Conservation (phyloP, 2,888 invertebrate genomes). For the Rotaria magnacalcarata region DNA sequence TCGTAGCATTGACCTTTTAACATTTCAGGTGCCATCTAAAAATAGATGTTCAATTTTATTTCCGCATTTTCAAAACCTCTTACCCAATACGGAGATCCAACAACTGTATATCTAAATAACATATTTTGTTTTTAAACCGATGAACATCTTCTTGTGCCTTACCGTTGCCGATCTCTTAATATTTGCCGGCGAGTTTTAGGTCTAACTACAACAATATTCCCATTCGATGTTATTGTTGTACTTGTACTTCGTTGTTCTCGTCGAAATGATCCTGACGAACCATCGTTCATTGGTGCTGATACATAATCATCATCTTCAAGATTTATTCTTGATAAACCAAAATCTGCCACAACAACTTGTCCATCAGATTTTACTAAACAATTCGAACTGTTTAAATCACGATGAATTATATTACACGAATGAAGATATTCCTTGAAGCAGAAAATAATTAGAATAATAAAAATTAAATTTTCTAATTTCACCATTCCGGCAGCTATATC, state of each 20-base stretch:
- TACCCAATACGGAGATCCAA: slow-evolving; percentile 33
- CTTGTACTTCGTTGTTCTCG: slow-evolving; percentile 31
- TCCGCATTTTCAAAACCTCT: too few species aligned
- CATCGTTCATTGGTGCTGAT: neutral
- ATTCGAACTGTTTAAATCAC: slow-evolving; percentile 90
- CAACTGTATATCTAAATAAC: neutral
- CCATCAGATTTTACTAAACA: slow-evolving; percentile 73
- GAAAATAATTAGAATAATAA: neutral
- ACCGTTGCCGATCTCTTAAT: slow-evolving; percentile 17
- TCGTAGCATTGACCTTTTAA: slow-evolving; percentile 92
- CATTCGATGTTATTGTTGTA: neutral
- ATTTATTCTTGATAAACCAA: slow-evolving; percentile 74
- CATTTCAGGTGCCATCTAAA: slow-evolving; percentile 88
- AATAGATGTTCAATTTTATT: neutral
- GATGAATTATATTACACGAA: slow-evolving; percentile 85
- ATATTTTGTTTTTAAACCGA: neutral
- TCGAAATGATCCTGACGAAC: neutral
- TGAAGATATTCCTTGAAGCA: slow-evolving; percentile 68
- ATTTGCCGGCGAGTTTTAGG: slow-evolving; percentile 31
- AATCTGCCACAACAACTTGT: slow-evolving; percentile 86
- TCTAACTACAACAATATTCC: slow-evolving; percentile 6
- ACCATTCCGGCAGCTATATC: slow-evolving; percentile 84
- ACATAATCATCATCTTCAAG: slow-evolving; percentile 23
- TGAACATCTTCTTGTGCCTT: neutral
- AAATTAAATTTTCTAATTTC: neutral